Percentiles rank a stretch among this genome's conserved stretches.
These are phyloP conservation scores for Hemichromis elongatus DNA, from an alignment of 2,113 vertebrate species.

Conservation along the genomic window DNA sequence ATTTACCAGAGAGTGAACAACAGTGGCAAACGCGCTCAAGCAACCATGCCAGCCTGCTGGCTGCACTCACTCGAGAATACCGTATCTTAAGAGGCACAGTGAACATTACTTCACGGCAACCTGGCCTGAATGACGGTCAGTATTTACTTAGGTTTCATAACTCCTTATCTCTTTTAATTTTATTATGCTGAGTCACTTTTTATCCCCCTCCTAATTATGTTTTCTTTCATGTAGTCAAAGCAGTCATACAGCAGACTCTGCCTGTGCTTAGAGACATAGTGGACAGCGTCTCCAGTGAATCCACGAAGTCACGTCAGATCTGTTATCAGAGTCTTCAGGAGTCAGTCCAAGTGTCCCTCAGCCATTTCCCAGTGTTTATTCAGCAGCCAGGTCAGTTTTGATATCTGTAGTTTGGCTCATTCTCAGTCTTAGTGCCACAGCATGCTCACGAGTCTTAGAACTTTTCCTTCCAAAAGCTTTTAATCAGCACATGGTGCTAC, in stretches of 20 bases:
- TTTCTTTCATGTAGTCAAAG: conserved; percentile 79
- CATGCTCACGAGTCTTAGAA: not conserved
- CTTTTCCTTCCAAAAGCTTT: not conserved
- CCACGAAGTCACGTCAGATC: conserved; percentile 96
- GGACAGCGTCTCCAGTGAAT: conserved; percentile 90
- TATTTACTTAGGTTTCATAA: not conserved
- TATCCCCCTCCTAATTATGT: not conserved
- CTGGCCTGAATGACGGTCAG: conserved; percentile 84
- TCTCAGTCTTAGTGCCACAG: not conserved
- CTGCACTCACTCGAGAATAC: conserved; percentile 87
- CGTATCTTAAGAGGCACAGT: conserved; percentile 79
- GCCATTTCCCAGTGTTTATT: conserved; percentile 93
- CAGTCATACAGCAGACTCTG: conserved; percentile 90
- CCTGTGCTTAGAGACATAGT: conserved; percentile 89
- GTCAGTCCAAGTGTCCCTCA: conserved; percentile 93
- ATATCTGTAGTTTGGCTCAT: not conserved
- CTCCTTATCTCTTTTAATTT: not conserved
- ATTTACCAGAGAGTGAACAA: conserved; percentile 88
- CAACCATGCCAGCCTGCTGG: conserved; percentile 86
- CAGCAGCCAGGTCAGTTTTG: conserved; percentile 88
- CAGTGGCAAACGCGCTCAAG: conserved; percentile 91
- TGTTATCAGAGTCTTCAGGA: conserved; percentile 98
- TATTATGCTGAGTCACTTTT: not conserved
- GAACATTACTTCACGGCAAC: conserved; percentile 77
- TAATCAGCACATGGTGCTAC: not conserved